These are phyloP conservation scores for Apamea epomidion DNA, from an alignment of 2,888 invertebrate species.

Conservation along the genomic window DNA sequence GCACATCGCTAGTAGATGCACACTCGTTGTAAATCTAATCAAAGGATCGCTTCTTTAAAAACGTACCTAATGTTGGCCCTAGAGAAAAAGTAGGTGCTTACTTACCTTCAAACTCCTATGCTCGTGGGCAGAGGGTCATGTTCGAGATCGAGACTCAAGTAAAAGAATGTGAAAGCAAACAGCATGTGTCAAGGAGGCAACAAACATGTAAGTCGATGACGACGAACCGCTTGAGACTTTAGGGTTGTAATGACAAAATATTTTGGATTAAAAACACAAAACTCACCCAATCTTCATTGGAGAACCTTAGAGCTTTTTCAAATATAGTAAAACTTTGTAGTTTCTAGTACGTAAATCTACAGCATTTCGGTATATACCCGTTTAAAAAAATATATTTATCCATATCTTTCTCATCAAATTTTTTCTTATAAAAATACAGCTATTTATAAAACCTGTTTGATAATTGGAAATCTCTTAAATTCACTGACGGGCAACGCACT, in stretches of 20 bases:
- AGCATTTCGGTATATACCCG: neutral
- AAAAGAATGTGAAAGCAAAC: slow-evolving; percentile 85
- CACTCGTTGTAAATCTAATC: neutral
- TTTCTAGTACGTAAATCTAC: neutral
- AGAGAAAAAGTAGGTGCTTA: neutral
- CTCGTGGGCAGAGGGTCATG: slow-evolving; percentile 63
- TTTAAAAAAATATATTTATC: neutral
- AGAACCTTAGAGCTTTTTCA: neutral
- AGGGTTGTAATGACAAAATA: neutral
- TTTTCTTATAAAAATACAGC: neutral
- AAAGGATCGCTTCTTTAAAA: neutral
- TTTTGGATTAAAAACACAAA: neutral
- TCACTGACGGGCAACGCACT: neutral
- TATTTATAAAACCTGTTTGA: neutral
- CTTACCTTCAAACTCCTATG: slow-evolving; percentile 21
- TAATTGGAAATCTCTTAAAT: neutral
- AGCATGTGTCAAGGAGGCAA: slow-evolving; percentile 80
- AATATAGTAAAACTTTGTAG: neutral
- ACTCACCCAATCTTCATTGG: neutral
- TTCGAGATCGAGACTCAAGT: slow-evolving; percentile 69
- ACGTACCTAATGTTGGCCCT: neutral
- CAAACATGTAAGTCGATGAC: slow-evolving; percentile 70
- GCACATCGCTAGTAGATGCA: neutral
- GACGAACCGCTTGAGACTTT: slow-evolving; percentile 25
- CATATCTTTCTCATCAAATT: too few relatives aligned